Base-by-base conservation (phyloP, 2,888 invertebrate genomes). In the Cerastis rubricosa region DNA sequence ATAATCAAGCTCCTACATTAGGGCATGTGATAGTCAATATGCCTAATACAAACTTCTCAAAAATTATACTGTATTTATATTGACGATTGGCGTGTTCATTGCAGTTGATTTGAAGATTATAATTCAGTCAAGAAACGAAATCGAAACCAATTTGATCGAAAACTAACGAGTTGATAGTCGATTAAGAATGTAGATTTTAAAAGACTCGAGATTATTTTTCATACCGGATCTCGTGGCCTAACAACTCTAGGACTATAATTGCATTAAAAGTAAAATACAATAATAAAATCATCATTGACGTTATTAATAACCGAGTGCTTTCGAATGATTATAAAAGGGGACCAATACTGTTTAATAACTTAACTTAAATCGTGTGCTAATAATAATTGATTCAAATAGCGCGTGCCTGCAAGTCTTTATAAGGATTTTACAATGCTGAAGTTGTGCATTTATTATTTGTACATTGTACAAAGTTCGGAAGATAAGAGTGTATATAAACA, bases 381-480 rank as follows among this genome's bases (percentile, higher is more conserved):
- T 87, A 89, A 88, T 91, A 91, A 54, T 88, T 91, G 89, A 89
- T 87, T 89, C 81, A 89, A 89, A 89, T 83, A 87, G 87, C 88
- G 92, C 92, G 93, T 93, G 94, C 91, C 93, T 94, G 92, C 90
- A 91, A 91, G 86, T 91, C 89, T 91, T 91, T 91, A 86, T 87
- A 89, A 90, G 88, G 90, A 92, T 92, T 94, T 95, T 96, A 94
- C 95, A 94, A 96, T 96, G 96, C 96, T 96, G 96, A 96, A 95
- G 95, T 96, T 96, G 96, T 96, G 96, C 96, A 96, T 96, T 96
- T 96, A 96, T 94, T 95, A 95, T 95, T 96, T 95, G 96, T 96
- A 96, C 95, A 94, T 93, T 95, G 94, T 95, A 94, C 95, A 95
- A 95, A 93, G 90, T 91, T 93, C 90, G 88, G 90, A 94, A 93